Percentiles rank a stretch among this genome's conserved stretches.
These are phyloP conservation scores for Poecilia velifera DNA, from an alignment of 2,797 vertebrate species.

Conservation along the genomic window DNA sequence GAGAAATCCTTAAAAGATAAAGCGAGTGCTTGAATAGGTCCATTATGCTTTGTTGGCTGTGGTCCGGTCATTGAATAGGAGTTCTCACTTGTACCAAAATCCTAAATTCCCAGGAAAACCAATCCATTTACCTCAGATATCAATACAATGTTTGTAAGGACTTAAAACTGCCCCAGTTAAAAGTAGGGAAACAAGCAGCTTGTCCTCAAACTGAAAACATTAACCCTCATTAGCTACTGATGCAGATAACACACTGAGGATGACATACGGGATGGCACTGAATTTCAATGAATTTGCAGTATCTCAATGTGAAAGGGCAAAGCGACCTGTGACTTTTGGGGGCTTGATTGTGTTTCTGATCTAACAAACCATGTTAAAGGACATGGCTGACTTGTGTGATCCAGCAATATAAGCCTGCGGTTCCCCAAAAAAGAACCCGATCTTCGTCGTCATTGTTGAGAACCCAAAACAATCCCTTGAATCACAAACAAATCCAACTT, in stretches of 20 bases:
- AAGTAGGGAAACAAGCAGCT: not conserved
- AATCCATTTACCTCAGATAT: not conserved
- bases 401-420: not conserved
- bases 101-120: not conserved
- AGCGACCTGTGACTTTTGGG: not conserved
- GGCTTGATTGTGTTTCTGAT: not conserved
- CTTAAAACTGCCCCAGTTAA: not conserved
- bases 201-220: not conserved
- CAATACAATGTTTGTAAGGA: not conserved
- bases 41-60: slow-evolving; percentile 1
- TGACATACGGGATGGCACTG: not conserved
- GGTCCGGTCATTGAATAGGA: not conserved
- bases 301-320: not conserved
- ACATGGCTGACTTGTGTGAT: not conserved
- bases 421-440: not conserved
- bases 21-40: not conserved
- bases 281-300: not conserved
- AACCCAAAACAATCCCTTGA: not conserved
- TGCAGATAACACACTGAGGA: not conserved
- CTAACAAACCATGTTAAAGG: not conserved
- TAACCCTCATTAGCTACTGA: not conserved
- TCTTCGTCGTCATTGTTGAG: not conserved
- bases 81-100: not conserved
- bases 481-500: not conserved
- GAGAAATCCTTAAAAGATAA: not conserved